A percentile compares a stretch with the other conserved stretches of the same genome.
Conservation (phyloP, 2,113 vertebrate genomes). For the Gymnocephalus cernua region DNA sequence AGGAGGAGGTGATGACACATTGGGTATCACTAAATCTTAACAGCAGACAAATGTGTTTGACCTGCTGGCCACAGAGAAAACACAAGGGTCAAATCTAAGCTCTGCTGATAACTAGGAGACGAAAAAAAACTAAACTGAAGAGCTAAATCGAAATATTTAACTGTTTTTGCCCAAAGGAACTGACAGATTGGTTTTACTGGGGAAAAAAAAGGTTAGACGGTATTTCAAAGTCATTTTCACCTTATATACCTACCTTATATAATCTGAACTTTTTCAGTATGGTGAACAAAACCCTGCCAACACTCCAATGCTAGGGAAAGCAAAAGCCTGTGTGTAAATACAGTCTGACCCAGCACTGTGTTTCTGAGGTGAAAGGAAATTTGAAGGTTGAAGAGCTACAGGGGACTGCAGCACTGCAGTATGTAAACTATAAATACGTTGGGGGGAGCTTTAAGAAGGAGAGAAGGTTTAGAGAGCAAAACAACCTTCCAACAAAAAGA, state of each 20-base stretch:
- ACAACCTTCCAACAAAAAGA: conserved; percentile 13
- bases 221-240: conserved; percentile 1
- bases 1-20: conserved; percentile 27
- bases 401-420: conserved; percentile 1
- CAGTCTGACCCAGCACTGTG: conserved; percentile 5
- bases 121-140: background rate
- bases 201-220: background rate
- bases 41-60: conserved; percentile 32
- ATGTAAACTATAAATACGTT: conserved; percentile 25
- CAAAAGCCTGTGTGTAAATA: background rate
- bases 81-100: conserved; percentile 2
- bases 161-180: background rate
- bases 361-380: background rate
- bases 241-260: background rate
- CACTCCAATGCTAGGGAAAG: background rate
- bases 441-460: fast-evolving
- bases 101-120: background rate
- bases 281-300: background rate
- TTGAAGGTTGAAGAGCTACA: conserved; percentile 23
- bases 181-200: background rate
- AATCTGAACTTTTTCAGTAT: background rate
- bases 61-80: conserved; percentile 29
- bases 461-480: conserved; percentile 7
- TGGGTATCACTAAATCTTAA: conserved; percentile 36
- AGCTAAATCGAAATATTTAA: background rate